Evolutionary conservation across 2,113 vertebrate genomes (phyloP).

Genomic region (Plotosus lineatus): DNA sequence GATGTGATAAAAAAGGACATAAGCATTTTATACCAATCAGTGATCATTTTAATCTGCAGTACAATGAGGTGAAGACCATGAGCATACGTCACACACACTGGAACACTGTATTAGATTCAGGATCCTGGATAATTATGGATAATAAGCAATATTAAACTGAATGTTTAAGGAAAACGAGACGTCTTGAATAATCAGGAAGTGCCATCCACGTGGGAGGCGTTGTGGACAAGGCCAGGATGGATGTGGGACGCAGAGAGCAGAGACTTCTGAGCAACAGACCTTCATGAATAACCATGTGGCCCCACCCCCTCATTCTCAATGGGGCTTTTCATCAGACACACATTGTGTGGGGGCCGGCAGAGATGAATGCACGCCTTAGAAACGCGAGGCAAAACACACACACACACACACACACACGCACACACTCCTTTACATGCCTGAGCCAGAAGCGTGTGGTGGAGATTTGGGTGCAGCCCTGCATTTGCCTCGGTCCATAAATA

Average conservation of each 20-base stretch:
- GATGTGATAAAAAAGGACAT: slow-evolving; percentile 13
- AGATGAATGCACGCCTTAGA: slow-evolving; percentile 38
- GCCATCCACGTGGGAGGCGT: background rate
- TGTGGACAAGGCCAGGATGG: background rate
- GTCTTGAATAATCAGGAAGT: background rate
- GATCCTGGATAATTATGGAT: background rate
- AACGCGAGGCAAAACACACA: slow-evolving; percentile 28
- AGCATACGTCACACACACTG: background rate
- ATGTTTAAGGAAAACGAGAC: background rate
- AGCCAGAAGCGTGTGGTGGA: slow-evolving; percentile 15
- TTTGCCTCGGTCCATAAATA: slow-evolving; percentile 20
- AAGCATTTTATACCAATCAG: slow-evolving; percentile 2
- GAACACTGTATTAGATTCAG: background rate
- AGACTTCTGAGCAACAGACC: slow-evolving; percentile 15
- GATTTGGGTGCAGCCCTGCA: slow-evolving; percentile 31
- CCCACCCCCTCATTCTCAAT: slow-evolving; percentile 28
- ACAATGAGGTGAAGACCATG: background rate
- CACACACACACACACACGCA: slow-evolving; percentile 16
- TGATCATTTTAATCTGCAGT: background rate
- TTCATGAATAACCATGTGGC: slow-evolving; percentile 46
- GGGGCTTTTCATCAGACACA: slow-evolving; percentile 30
- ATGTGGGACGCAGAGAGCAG: slow-evolving; percentile 4
- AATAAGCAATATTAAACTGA: background rate
- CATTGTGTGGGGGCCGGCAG: slow-evolving; percentile 11
- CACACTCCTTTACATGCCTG: background rate